These are phyloP conservation scores for Eriosoma lanigerum DNA, from an alignment of 1,140 invertebrate species.

Conservation along the genomic window DNA sequence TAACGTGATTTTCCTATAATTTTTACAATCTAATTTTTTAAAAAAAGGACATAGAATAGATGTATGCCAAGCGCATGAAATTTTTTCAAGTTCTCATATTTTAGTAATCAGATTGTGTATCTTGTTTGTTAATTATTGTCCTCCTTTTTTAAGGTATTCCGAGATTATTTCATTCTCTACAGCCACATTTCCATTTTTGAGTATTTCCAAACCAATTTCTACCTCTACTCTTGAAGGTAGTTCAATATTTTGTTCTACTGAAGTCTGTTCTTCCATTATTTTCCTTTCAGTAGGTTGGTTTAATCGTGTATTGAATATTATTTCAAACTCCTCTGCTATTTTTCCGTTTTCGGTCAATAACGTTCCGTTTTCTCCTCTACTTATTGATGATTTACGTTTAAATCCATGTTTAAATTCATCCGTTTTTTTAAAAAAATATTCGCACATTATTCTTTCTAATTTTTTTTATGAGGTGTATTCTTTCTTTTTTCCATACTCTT, in stretches of 20 bases:
- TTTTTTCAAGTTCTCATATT: too few species aligned
- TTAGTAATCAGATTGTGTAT: too few species aligned
- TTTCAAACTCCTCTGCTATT: slow-evolving; percentile 8
- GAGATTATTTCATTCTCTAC: neutral
- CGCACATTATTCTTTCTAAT: too few species aligned
- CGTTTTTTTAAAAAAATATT: too few species aligned
- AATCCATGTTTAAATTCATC: neutral
- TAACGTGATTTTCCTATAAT: too few species aligned
- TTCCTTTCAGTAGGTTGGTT: neutral
- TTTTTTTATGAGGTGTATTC: neutral
- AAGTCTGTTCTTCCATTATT: neutral
- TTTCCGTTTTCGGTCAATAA: slow-evolving; percentile 18
- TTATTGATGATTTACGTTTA: slow-evolving; percentile 23
- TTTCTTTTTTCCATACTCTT: neutral
- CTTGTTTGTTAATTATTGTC: neutral
- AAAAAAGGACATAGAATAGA: too few species aligned
- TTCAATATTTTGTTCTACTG: too few species aligned
- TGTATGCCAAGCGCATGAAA: neutral
- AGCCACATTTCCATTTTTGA: too few species aligned
- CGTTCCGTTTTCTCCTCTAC: slow-evolving; percentile 10
- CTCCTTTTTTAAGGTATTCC: too few species aligned
- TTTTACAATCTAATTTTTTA: too few species aligned
- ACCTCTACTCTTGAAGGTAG: too few species aligned
- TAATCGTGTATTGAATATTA: neutral
- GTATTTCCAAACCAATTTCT: too few species aligned